phyloP scores from a whole-genome alignment of 2,113 vertebrate genomes.

The Macroglossus sobrinus region DNA sequence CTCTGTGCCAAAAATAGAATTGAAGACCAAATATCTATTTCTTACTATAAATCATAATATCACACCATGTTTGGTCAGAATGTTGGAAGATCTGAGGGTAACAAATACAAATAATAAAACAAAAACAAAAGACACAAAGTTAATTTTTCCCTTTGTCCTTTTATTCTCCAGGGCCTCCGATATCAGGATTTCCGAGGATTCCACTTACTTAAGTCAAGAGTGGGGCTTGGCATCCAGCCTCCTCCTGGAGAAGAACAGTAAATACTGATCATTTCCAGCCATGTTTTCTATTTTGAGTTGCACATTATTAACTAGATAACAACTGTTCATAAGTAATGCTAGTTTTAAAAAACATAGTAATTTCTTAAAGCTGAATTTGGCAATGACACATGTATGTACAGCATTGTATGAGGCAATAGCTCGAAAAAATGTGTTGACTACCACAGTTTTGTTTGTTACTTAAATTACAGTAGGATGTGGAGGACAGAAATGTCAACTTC shows the following conservation, averaged over 20 bases:
- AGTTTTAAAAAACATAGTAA: not conserved
- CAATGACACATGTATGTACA: not conserved
- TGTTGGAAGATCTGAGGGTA: not conserved
- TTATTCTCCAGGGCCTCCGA: not conserved
- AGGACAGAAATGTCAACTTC: not conserved
- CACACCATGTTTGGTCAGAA: not conserved
- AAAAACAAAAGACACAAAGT: not conserved
- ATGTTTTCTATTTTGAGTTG: not conserved
- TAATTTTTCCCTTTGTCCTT: not conserved
- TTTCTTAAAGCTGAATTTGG: not conserved
- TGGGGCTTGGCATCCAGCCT: not conserved
- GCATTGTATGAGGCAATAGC: not conserved
- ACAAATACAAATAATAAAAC: not conserved
- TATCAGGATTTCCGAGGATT: not conserved
- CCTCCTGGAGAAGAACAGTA: not conserved
- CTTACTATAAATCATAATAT: not conserved
- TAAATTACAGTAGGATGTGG: not conserved
- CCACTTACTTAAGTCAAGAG: not conserved
- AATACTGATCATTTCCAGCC: not conserved
- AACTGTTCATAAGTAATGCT: not conserved
- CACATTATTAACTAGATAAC: not conserved
- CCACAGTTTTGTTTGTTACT: not conserved
- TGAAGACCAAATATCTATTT: not conserved
- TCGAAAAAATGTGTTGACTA: not conserved
- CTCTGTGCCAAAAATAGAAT: not conserved